phyloP scores from a whole-genome alignment of 2,113 vertebrate genomes.

The Miniopterus natalensis region DNA sequence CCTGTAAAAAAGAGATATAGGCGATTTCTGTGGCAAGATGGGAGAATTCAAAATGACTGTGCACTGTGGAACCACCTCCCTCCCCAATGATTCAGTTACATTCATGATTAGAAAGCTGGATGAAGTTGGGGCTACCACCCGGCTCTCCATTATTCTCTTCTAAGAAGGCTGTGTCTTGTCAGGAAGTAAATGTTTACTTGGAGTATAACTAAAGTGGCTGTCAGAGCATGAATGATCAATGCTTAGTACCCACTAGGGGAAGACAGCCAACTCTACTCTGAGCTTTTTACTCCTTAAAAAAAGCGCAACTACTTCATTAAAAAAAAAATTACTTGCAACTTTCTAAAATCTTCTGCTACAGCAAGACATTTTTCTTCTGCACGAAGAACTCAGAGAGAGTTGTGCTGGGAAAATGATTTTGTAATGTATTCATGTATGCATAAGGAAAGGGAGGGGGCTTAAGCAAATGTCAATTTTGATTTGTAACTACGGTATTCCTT shows the following conservation, averaged over 20 bases:
- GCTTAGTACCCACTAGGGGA: background rate
- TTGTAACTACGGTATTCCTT: background rate
- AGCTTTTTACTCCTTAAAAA: constrained; percentile 34
- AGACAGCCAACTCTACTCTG: background rate
- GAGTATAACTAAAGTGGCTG: constrained; percentile 52
- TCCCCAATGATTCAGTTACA: background rate
- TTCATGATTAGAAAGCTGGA: constrained; percentile 15
- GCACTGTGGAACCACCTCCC: background rate
- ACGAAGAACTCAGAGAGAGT: background rate
- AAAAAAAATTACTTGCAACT: constrained; percentile 33
- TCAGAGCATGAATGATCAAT: constrained; percentile 54
- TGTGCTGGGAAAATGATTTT: constrained; percentile 39
- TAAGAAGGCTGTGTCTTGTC: constrained; percentile 45
- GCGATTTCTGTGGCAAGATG: constrained; percentile 56
- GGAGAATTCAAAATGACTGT: constrained; percentile 45
- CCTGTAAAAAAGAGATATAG: constrained; percentile 86
- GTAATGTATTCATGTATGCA: background rate
- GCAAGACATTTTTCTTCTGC: background rate
- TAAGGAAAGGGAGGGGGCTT: background rate
- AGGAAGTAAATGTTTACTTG: constrained; percentile 51
- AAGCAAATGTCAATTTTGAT: background rate
- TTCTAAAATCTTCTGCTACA: background rate
- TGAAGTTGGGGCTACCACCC: background rate
- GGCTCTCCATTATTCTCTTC: constrained; percentile 45
- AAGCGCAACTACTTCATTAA: constrained; percentile 29